Percentiles rank a stretch among this genome's conserved stretches.
Evolutionary conservation across 1,140 invertebrate genomes (phyloP).

Genomic region (Cheumatopsyche charites): DNA sequence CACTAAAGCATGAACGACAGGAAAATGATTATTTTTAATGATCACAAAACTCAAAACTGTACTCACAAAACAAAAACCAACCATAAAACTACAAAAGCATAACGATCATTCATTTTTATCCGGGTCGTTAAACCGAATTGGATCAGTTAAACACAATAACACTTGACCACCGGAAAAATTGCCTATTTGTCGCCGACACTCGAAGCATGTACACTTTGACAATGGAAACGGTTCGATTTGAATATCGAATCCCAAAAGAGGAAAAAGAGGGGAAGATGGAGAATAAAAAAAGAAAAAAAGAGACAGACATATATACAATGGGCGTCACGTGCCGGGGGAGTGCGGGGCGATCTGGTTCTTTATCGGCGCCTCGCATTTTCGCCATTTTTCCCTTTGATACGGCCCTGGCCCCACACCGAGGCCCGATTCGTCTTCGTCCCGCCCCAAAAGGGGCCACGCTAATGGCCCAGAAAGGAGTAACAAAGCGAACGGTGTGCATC

Average conservation of each 20-base stretch:
- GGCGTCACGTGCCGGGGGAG: slow-evolving; percentile 1
- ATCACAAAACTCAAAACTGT: no score
- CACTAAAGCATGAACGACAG: not conserved
- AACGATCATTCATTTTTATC: no score
- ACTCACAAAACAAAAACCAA: no score
- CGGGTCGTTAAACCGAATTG: no score
- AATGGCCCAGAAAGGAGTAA: slow-evolving; percentile 33
- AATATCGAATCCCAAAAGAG: not conserved
- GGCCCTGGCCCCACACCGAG: not conserved
- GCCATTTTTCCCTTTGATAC: slow-evolving; percentile 26
- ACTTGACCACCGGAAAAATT: no score
- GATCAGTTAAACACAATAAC: no score
- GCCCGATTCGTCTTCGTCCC: slow-evolving; percentile 17
- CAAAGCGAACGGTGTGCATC: slow-evolving; percentile 32
- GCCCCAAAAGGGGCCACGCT: slow-evolving; percentile 5
- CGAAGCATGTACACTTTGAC: no score
- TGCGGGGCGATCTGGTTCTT: not conserved
- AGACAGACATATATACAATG: not conserved
- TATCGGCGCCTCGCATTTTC: slow-evolving; percentile 25
- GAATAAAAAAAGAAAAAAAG: no score
- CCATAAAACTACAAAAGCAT: no score
- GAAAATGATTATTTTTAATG: slow-evolving; percentile 17
- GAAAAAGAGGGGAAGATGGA: no score
- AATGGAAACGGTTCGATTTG: slow-evolving; percentile 2
- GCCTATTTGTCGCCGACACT: no score